Evolutionary conservation across 1,140 invertebrate genomes (phyloP), one percentile per base, ranked within the genome.

Genomic region (Drosophila lacertosa): DNA sequence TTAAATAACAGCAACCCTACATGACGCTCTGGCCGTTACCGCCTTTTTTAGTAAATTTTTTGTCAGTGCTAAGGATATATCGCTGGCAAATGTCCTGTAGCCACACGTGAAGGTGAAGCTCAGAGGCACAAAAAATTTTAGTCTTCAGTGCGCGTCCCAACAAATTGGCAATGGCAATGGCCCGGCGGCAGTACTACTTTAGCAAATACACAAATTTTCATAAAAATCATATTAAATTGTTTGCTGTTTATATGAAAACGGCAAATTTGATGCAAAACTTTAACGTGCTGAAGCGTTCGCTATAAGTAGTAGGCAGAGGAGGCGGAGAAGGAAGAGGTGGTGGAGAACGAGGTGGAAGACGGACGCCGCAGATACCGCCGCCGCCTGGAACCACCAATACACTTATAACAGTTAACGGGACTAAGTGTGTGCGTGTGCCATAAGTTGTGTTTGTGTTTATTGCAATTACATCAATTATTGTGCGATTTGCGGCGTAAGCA

Each of bases 191-290:
- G 71, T 86, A 75, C 70, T 82, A 86, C 72, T 73, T 77, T 55
- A 90, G 71, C 58, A 86, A 75, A 75, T 77, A 90, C 69, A 89
- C 74, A 75, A 91, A 84, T 91, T 90, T 91, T 75, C 89, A 91
- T 54, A 91, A 90, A 81, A 91, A 90, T 62, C 83, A 91, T 48
- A 91, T 86, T 39, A 91, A 91, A 73, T 58, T 91, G 57, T 91
- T 90, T 91, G 90, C 90, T 89, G 89, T 90, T 77, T 91, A 91
- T 74, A 91, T 91, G 89, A 91, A 91, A 91, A 91, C 90, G 70
- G 90, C 90, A 86, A 91, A 77, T 91, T 60, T 91, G 74, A 90
- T 90, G 84, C 89, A 91, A 88, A 91, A 86, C 72, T 86, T 82
- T 16, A 89, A 90, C 51, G 89, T 90, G 40, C 74, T 90, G 9